Evolutionary conservation across 2,797 vertebrate genomes (phyloP).

Genomic region (Cheirogaleus major): DNA sequence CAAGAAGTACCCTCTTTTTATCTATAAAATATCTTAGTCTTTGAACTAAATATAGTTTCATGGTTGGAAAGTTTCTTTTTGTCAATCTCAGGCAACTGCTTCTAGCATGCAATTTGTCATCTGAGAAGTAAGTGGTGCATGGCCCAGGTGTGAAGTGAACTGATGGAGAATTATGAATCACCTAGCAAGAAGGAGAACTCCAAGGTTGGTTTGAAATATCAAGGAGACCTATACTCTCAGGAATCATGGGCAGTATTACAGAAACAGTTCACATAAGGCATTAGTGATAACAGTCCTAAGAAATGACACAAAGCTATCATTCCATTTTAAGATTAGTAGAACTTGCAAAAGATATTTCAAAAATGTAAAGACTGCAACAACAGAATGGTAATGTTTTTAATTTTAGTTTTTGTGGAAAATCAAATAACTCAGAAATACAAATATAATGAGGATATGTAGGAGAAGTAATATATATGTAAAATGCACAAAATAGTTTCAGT

Average conservation of each 20-base stretch:
- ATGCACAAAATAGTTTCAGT: background rate
- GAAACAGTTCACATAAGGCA: background rate
- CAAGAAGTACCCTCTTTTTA: background rate
- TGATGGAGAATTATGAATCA: constrained; percentile 53
- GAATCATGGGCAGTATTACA: background rate
- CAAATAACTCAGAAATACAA: background rate
- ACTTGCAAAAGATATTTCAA: background rate
- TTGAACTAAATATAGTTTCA: constrained; percentile 12
- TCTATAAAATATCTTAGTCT: background rate
- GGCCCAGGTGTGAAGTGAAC: constrained; percentile 2
- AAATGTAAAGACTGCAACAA: background rate
- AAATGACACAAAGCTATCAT: background rate
- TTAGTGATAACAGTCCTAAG: background rate
- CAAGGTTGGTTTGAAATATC: constrained; percentile 47
- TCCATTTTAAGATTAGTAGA: background rate
- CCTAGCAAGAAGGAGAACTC: constrained; percentile 33
- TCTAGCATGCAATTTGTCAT: constrained; percentile 52
- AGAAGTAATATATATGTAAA: background rate
- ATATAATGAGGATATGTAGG: background rate
- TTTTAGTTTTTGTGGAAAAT: background rate
- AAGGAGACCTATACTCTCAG: background rate
- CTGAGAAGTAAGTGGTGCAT: constrained; percentile 41
- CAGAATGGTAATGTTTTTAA: background rate
- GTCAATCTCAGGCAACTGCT: constrained; percentile 24
- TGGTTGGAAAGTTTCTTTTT: constrained; percentile 21